Percentiles rank a stretch among this genome's conserved stretches.
Conservation (phyloP, 2,113 vertebrate species). For the Vulpes vulpes region DNA sequence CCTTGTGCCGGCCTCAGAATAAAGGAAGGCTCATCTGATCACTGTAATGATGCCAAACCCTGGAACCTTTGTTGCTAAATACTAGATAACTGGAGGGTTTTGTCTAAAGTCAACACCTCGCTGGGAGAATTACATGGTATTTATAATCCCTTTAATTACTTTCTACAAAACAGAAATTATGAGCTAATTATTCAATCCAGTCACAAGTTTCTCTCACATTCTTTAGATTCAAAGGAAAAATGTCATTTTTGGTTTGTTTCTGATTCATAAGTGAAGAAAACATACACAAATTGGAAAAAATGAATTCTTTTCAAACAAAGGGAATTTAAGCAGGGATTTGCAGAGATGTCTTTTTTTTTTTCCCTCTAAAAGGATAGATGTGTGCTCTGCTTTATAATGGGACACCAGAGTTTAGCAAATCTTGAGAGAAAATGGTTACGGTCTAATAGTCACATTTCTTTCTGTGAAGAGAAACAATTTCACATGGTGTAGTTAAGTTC, state of each 20-base stretch:
- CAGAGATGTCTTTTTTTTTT: not conserved
- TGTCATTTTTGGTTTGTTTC: not conserved
- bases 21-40: not conserved
- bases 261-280: constrained; percentile 28
- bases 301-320: constrained; percentile 17
- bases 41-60: not conserved
- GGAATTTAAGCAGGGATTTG: not conserved
- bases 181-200: not conserved
- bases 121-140: not conserved
- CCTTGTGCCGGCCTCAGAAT: not conserved
- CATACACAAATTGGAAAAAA: not conserved
- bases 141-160: not conserved
- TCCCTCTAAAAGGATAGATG: not conserved
- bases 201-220: not conserved
- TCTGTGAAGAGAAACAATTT: constrained; percentile 54
- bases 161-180: not conserved
- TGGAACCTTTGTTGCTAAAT: not conserved
- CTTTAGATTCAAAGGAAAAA: not conserved
- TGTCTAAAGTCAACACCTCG: not conserved
- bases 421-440: not conserved
- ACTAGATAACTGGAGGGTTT: not conserved
- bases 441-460: constrained; percentile 37
- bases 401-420: not conserved
- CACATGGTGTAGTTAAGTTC: not conserved
- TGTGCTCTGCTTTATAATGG: constrained; percentile 10